A percentile compares a stretch with the other conserved stretches of the same genome.
Evolutionary conservation across 1,140 invertebrate species (phyloP).

Genomic region (Drosophila murphyi): DNA sequence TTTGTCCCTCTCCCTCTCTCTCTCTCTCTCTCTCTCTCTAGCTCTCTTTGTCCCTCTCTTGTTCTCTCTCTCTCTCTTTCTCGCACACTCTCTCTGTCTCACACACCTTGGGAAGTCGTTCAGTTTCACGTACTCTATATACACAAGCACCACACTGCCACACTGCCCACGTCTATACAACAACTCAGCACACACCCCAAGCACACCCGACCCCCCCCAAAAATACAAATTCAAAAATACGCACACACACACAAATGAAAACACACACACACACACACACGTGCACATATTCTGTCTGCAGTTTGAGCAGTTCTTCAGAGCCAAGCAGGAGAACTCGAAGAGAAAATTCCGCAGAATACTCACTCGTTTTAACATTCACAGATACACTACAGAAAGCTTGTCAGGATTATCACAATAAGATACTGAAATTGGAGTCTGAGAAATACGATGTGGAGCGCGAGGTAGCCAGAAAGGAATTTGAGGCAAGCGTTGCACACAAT

Average conservation of each 20-base stretch:
- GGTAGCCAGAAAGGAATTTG: constrained; percentile 96
- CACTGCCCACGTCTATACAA: constrained; percentile 2
- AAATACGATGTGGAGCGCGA: constrained; percentile 99
- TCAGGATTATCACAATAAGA: constrained; percentile 94
- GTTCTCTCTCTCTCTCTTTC: constrained; percentile 2
- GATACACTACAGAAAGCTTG: constrained; percentile 93
- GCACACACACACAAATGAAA: constrained; percentile 11
- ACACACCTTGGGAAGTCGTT: constrained; percentile 3
- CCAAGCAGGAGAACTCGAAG: constrained; percentile 2
- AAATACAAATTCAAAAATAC: constrained; percentile 20
- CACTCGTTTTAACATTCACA: constrained; percentile 84
- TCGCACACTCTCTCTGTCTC: constrained; percentile 7
- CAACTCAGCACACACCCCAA: constrained; percentile 9
- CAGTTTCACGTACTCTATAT: constrained; percentile 9
- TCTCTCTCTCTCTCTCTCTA: constrained; percentile 15
- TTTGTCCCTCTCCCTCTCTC: constrained; percentile 4
- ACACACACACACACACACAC: constrained; percentile 14
- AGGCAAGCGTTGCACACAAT: constrained; percentile 87
- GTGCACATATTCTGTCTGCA: constrained; percentile 2
- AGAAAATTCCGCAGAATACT: constrained; percentile 37
- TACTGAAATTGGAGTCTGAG: constrained; percentile 94
- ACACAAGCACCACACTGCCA: constrained; percentile 12
- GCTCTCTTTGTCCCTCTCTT: constrained; percentile 1
- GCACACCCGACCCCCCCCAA: not conserved
- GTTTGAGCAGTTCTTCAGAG: constrained; percentile 22